A percentile compares a stretch with the other conserved stretches of the same genome.
Evolutionary conservation across 2,888 invertebrate genomes (phyloP).

Genomic region (Rotaria macrura): DNA sequence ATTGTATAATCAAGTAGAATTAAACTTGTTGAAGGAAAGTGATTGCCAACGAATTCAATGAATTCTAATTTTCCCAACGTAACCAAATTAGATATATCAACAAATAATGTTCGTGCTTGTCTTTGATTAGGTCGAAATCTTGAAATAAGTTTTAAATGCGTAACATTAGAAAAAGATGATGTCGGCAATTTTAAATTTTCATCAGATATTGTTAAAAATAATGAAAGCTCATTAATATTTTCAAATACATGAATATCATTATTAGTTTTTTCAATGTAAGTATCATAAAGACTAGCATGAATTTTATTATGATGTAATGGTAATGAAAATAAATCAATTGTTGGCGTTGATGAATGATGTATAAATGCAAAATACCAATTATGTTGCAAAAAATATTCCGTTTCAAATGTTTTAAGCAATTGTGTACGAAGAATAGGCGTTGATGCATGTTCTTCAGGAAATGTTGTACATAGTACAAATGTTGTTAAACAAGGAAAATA

Average conservation of each 20-base stretch:
- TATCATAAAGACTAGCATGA: not conserved
- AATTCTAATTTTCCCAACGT: not conserved
- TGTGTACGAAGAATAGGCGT: not conserved
- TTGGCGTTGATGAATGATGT: not conserved
- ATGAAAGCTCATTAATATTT: not conserved
- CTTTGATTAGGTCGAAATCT: not conserved
- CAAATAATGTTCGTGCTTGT: not conserved
- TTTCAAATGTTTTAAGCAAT: not conserved
- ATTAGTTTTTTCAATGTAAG: not conserved
- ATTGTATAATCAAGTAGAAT: not conserved
- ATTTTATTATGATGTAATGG: not conserved
- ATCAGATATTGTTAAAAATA: not conserved
- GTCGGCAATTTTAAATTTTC: not conserved
- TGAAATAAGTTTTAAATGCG: not conserved
- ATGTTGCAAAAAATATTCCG: not conserved
- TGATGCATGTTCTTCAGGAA: not conserved
- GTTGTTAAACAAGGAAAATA: not conserved
- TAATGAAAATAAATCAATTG: not conserved
- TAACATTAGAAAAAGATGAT: not conserved
- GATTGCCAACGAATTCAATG: not conserved
- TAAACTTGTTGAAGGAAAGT: not conserved
- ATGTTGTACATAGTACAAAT: not conserved
- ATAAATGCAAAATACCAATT: not conserved
- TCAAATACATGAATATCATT: not conserved
- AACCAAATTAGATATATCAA: not conserved